Base-by-base conservation (phyloP, 2,113 vertebrate genomes). In the Budorcas taxicolor region DNA sequence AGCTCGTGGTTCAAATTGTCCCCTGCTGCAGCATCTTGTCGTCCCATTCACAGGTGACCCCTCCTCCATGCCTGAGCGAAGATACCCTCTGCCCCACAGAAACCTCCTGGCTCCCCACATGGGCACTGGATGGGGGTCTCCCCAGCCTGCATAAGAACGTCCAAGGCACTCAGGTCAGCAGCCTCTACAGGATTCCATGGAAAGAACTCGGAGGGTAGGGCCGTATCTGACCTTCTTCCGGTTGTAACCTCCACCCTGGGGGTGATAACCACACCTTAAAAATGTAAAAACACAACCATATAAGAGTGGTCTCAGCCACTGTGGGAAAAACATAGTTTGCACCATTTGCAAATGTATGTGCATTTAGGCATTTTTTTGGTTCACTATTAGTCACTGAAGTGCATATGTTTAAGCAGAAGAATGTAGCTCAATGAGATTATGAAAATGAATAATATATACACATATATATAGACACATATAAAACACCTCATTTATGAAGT, bases 171-270 rank as follows among this genome's bases (percentile, higher is more conserved):
- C 57, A 1, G 0, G 0, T 11, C 31, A 64, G 3, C 50, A 43
- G 27, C 27, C 71, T 71, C 5, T 1, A 19, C 1, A 13, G 40
- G 27, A 36, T 21, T 29, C 2, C n/a, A 0, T 0, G 3, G 36
- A 47, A 50, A 40, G 40, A 23, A 52, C n/a, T 33, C 19, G 10
- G 47, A 71, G 43, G 45, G 9, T 52, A 31, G 52, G 43, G n/a
- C 6, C 2, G 0, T 0, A 0, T 25, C 29, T 47, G 6, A 62
- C 45, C 0, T 16, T 78, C 19, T 21, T 55, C n/a, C 0, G 2
- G 52, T 9, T 55, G 21, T 9, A 27, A 27, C 12, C n/a, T 55
- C 36, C 13, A 5, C 45, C 12, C 0, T 12, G 19, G 3, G 45
- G 13, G 50, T 6, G 6, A 13, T 25, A 11, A 1, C 3, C 43